These are phyloP conservation scores for Rhodinocichla rosea DNA, from an alignment of 2,113 vertebrate species.

Conservation along the genomic window DNA sequence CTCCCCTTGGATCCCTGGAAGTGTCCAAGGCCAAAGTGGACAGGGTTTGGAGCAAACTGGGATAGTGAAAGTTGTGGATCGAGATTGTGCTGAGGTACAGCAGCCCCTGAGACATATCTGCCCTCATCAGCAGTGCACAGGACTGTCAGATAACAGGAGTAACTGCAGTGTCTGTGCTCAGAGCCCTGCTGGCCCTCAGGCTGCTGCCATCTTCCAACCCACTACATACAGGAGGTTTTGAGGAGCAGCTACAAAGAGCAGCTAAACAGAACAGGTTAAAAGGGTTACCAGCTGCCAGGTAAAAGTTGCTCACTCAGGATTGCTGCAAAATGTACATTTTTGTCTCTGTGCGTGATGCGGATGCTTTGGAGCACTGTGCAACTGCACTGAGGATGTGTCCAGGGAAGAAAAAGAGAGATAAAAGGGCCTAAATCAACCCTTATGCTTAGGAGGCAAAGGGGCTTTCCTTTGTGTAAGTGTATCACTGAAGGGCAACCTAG, in stretches of 20 bases:
- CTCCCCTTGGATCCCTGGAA: background rate
- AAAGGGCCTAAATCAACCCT: background rate
- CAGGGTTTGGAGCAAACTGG: background rate
- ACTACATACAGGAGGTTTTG: background rate
- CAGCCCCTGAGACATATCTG: background rate
- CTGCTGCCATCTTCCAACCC: background rate
- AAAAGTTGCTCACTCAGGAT: background rate
- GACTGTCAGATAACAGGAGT: background rate
- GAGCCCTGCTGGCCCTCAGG: background rate
- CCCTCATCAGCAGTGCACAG: background rate
- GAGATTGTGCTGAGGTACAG: background rate
- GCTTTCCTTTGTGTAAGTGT: background rate
- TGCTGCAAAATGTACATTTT: background rate
- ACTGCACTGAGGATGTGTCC: background rate
- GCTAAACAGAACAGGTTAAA: background rate
- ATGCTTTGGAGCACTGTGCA: background rate
- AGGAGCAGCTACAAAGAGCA: background rate
- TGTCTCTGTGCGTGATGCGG: background rate
- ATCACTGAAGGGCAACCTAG: background rate
- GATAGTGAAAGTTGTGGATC: background rate
- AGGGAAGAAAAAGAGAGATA: background rate
- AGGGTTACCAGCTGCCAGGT: background rate
- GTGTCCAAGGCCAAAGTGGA: background rate
- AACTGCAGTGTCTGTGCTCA: background rate
- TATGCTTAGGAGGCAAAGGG: background rate